Conservation (phyloP, 2,888 invertebrate genomes). For the Eupithecia subumbrata region DNA sequence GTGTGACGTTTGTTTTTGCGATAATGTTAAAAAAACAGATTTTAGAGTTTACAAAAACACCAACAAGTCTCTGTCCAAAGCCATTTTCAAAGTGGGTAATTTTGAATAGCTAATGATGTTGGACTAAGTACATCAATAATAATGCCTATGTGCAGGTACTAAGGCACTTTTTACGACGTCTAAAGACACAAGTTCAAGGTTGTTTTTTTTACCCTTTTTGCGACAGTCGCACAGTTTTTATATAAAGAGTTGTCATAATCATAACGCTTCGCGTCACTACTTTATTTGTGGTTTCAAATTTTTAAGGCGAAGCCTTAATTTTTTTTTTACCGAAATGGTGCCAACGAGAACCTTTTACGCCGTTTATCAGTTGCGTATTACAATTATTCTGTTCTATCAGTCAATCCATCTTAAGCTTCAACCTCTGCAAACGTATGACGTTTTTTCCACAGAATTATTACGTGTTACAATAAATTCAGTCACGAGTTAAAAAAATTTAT, state of each 20-base stretch:
- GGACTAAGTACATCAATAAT: slow-evolving; percentile 2
- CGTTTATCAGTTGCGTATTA: no score
- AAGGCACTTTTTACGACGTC: not conserved
- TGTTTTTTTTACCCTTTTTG: not conserved
- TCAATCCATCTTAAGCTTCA: no score
- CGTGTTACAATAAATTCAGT: no score
- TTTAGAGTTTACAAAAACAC: not conserved
- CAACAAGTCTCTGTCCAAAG: not conserved
- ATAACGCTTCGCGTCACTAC: not conserved
- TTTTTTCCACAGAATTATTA: no score
- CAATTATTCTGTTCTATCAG: no score
- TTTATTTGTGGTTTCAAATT: not conserved
- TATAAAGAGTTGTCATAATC: not conserved
- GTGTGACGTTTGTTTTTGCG: slow-evolving; percentile 3
- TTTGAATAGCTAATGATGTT: slow-evolving; percentile 2
- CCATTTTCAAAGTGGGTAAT: not conserved
- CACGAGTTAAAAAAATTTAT: no score
- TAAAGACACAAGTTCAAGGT: slow-evolving; percentile 1
- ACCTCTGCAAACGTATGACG: no score
- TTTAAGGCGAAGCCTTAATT: no score
- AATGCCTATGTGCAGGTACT: not conserved
- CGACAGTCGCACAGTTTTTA: not conserved
- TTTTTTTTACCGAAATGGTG: no score
- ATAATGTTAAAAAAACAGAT: not conserved
- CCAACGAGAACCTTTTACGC: no score